A percentile compares a stretch with the other conserved stretches of the same genome.
Conservation (phyloP, 2,888 invertebrate genomes). For the Odontothrips loti region DNA sequence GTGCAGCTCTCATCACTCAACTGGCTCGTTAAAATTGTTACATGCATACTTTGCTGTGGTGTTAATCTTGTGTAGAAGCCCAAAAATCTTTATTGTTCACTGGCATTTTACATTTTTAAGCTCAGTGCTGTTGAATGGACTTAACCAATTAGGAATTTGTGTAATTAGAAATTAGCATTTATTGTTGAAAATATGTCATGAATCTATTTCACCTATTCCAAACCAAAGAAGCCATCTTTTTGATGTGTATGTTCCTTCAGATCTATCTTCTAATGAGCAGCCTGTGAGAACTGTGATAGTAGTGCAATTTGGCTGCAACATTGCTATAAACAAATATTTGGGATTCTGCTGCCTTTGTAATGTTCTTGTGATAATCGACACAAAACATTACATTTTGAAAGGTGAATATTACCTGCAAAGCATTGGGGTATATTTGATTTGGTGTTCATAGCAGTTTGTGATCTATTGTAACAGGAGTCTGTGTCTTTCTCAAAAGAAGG, state of each 20-base stretch:
- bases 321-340: background rate
- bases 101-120: background rate
- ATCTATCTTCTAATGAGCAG: background rate
- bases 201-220: background rate
- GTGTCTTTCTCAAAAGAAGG: background rate
- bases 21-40: constrained; percentile 70
- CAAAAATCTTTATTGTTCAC: background rate
- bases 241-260: background rate
- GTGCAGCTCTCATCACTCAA: constrained; percentile 96
- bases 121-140: background rate
- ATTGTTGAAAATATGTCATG: background rate
- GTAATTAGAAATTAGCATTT: background rate
- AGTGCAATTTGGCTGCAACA: background rate
- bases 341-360: background rate
- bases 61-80: background rate
- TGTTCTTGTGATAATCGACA: background rate
- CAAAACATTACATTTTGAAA: background rate
- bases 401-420: no score
- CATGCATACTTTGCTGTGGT: background rate
- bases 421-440: background rate
- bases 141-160: background rate
- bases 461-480: background rate
- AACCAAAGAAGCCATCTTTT: background rate
- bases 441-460: background rate
- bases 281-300: constrained; percentile 9